Conservation (phyloP, 2,888 invertebrate genomes). For the Cancer borealis region DNA sequence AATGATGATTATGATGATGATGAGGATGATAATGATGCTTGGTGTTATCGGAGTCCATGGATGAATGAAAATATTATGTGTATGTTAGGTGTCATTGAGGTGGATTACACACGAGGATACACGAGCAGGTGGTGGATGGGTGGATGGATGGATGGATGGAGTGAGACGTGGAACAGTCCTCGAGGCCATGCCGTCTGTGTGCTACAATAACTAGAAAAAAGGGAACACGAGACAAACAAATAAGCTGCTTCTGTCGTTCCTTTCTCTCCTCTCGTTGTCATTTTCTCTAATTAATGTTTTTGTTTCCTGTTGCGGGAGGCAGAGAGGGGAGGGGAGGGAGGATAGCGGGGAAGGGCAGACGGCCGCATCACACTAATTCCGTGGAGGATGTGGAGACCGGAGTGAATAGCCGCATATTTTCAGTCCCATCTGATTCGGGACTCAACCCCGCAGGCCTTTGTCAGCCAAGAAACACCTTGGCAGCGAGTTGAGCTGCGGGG, state of each 20-base stretch:
- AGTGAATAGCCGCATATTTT: constrained; percentile 43
- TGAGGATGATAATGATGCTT: neutral
- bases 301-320: neutral
- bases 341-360: neutral
- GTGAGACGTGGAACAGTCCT: neutral
- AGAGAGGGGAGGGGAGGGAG: neutral
- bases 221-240: constrained; percentile 21
- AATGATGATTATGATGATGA: neutral
- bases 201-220: neutral
- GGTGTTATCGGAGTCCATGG: neutral
- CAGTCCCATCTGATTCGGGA: constrained; percentile 37
- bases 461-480: neutral
- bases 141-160: neutral
- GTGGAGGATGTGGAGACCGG: constrained; percentile 11
- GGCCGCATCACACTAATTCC: constrained; percentile 35
- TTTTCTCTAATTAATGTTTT: constrained; percentile 40
- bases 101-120: neutral
- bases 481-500: constrained; percentile 6
- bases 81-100: neutral
- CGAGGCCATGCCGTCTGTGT: constrained; percentile 12
- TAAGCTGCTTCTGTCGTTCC: constrained; percentile 16
- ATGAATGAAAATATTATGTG: neutral
- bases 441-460: constrained; percentile 18
- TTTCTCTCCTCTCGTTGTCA: constrained; percentile 24
- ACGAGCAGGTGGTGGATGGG: neutral